phyloP scores from a whole-genome alignment of 2,113 vertebrate genomes.

The Pomatostomus ruficeps region DNA sequence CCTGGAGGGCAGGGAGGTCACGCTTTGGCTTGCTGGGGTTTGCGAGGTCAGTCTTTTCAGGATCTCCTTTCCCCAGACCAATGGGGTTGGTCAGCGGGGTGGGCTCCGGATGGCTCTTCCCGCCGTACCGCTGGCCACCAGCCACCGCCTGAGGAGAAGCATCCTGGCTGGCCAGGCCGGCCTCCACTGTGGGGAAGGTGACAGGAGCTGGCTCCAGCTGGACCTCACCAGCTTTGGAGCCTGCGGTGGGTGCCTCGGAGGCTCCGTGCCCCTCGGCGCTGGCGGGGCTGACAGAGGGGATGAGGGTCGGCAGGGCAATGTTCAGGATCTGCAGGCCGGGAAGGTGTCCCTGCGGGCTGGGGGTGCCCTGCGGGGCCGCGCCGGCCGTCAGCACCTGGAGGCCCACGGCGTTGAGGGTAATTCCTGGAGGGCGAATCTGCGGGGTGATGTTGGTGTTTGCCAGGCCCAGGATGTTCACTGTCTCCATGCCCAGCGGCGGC shows the following conservation, averaged over 20 bases:
- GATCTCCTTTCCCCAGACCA: neutral
- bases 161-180: neutral
- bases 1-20: neutral
- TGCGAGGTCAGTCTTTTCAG: neutral
- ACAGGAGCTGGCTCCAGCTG: neutral
- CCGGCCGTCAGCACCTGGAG: conserved; percentile 86
- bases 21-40: conserved; percentile 13
- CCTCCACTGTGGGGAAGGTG: neutral
- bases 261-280: conserved; percentile 65
- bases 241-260: conserved; percentile 27
- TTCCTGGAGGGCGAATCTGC: conserved; percentile 78
- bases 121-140: neutral
- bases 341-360: conserved; percentile 76
- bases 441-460: conserved; percentile 74
- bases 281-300: conserved; percentile 81
- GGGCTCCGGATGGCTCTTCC: neutral
- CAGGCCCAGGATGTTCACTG: conserved; percentile 85
- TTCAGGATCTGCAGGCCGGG: conserved; percentile 91
- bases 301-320: conserved; percentile 86
- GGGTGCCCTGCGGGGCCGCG: conserved; percentile 72
- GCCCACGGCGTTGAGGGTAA: conserved; percentile 86
- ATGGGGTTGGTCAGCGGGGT: neutral
- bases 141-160: conserved; percentile 51
- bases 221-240: neutral
- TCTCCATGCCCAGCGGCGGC: conserved; percentile 80